Conservation (phyloP, 2,888 invertebrate species). For the Cantharis nigra region DNA sequence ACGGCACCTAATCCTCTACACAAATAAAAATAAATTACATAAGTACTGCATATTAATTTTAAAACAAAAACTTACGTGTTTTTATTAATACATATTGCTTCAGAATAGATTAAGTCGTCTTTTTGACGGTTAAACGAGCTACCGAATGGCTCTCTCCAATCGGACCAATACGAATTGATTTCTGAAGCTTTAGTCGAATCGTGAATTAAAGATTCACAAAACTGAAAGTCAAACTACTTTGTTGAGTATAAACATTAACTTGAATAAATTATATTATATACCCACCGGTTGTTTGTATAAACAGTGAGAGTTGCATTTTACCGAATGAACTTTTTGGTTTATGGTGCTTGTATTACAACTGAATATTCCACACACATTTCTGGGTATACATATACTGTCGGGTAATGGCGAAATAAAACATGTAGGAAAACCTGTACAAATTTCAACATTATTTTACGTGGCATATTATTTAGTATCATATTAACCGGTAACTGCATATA, state of each 20-base stretch:
- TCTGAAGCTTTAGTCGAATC: conserved; percentile 42
- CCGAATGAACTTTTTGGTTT: conserved; percentile 47
- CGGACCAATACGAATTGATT: conserved; percentile 51
- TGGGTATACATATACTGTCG: conserved; percentile 49
- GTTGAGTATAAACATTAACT: not conserved
- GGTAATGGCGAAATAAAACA: conserved; percentile 54
- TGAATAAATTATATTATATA: conserved; percentile 2
- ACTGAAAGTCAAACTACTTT: conserved; percentile 40
- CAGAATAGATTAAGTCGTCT: conserved; percentile 40
- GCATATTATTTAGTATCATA: not conserved
- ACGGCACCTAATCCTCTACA: conserved; percentile 46
- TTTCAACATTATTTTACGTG: not conserved
- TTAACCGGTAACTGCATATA: conserved; percentile 51
- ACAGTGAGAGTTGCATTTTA: conserved; percentile 51
- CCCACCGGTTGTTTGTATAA: conserved; percentile 50
- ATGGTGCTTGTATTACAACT: conserved; percentile 47
- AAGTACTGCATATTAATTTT: not conserved
- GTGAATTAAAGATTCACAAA: conserved; percentile 50
- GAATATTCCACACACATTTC: conserved; percentile 53
- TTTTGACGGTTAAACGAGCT: conserved; percentile 33
- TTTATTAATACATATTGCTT: conserved; percentile 51
- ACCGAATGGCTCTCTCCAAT: conserved; percentile 47
- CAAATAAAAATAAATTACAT: conserved; percentile 30
- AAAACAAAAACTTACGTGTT: conserved; percentile 47
- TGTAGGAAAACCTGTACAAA: conserved; percentile 53